Evolutionary conservation across 1,140 invertebrate species (phyloP), one percentile per base, ranked within the genome.

Genomic region (Anastatus disparis): DNA sequence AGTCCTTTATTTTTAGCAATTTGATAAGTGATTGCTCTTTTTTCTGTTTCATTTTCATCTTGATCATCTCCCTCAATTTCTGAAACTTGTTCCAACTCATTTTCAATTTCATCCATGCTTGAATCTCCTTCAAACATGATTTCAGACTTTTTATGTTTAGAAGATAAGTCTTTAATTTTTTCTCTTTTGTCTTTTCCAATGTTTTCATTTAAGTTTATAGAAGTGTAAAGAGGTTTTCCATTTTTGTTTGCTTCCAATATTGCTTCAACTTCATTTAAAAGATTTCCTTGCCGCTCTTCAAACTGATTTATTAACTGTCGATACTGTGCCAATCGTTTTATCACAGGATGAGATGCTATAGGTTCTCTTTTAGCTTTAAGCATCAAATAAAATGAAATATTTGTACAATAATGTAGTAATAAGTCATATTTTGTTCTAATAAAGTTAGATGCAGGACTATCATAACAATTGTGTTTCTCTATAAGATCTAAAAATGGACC

Each of bases 1-100:
- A 98, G 87, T 42, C 96, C 96, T 86, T 96, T 97, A 79, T 99
- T 99, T 84, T 98, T 98, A 9, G 93, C 91, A 78, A 98, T 98
- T 89, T 97, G 89, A 82, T 96, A 96, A 17, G 93, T 97, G 74
- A 98, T 97, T 58, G 89, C 89, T 77, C 96, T 87, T 79, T 95
- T 96, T 35, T 86, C 89, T 31, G 79, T 77, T 61, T 77, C 72
- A 22, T 8, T 74, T 46, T 40, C 9, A n/a, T 22, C 26, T 59
- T 73, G 20, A 29, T 76, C 53, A 59, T 64, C 40, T n/a, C 72
- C 6, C 2, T 29, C 46, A 12, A 58, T 65, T n/a, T 76, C 65
- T 35, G 59, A n/a, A 63, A 38, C 22, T 52, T 31, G 15, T 12
- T 24, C 8, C 1, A 35, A 10, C 46, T 38, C 15, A 31, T 0